Evolutionary conservation across 2,888 invertebrate genomes (phyloP).

Genomic region (Oscheius myriophilus): DNA sequence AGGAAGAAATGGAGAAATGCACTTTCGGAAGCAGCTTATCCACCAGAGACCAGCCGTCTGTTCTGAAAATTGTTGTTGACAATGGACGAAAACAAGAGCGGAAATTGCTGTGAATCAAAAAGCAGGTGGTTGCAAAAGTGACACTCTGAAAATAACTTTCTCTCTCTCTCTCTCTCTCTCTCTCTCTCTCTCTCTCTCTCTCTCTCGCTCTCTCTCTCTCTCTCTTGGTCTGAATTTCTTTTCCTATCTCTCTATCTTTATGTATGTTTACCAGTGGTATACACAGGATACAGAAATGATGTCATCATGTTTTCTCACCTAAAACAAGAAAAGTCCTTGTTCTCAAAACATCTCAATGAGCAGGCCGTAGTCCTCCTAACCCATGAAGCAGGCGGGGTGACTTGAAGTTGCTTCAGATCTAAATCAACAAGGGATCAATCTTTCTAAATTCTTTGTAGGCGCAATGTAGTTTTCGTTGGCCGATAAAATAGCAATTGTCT

Average conservation of each 20-base stretch:
- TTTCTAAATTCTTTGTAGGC: too few relatives aligned
- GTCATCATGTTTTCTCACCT: constrained; percentile 27
- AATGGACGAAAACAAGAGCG: not conserved
- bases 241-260: too few relatives aligned
- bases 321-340: constrained; percentile 49
- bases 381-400: constrained; percentile 45
- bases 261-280: too few relatives aligned
- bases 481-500: not conserved
- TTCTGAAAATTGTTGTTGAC: constrained; percentile 32
- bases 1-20: constrained; percentile 10
- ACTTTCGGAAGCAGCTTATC: constrained; percentile 15
- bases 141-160: too few relatives aligned
- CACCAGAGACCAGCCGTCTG: constrained; percentile 43
- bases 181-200: not conserved
- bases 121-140: not conserved
- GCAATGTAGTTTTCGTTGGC: too few relatives aligned
- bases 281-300: too few relatives aligned
- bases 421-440: not conserved
- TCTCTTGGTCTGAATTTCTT: not conserved
- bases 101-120: constrained; percentile 5
- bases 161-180: too few relatives aligned
- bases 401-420: constrained; percentile 40
- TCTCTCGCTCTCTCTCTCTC: not conserved
- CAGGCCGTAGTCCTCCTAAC: constrained; percentile 38
- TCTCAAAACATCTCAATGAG: constrained; percentile 43